These are phyloP conservation scores for Spodoptera exigua DNA, from an alignment of 2,888 invertebrate species.

Conservation along the genomic window DNA sequence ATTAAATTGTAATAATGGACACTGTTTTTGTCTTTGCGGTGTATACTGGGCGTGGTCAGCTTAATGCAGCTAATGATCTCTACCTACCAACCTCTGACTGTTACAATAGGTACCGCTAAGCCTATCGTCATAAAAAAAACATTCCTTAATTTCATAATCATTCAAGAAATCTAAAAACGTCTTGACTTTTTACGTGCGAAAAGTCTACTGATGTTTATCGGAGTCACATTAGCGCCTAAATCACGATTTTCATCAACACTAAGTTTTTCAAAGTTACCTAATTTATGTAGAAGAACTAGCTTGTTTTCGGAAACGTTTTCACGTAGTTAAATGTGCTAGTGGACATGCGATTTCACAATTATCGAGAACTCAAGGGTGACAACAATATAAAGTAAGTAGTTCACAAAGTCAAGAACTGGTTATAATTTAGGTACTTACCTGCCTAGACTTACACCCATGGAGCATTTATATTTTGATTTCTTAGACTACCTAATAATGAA, in stretches of 20 bases:
- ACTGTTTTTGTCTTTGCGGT: slow-evolving; percentile 79
- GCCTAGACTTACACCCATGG: too few relatives aligned
- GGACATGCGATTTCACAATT: slow-evolving; percentile 81
- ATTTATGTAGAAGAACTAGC: slow-evolving; percentile 76
- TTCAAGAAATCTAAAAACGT: slow-evolving; percentile 44
- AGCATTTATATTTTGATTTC: too few relatives aligned
- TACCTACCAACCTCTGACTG: slow-evolving; percentile 46
- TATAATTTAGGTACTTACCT: slow-evolving; percentile 16
- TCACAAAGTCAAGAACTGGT: slow-evolving; percentile 57
- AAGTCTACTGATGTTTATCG: slow-evolving; percentile 64
- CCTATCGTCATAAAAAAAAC: slow-evolving; percentile 19
- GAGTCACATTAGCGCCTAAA: slow-evolving; percentile 70
- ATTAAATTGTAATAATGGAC: slow-evolving; percentile 86
- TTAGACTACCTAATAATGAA: too few relatives aligned
- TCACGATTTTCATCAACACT: slow-evolving; percentile 64
- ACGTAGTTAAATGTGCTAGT: slow-evolving; percentile 74
- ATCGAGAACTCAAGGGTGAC: slow-evolving; percentile 64
- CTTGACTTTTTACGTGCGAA: slow-evolving; percentile 51
- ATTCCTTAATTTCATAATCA: slow-evolving; percentile 26
- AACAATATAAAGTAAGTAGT: slow-evolving; percentile 66
- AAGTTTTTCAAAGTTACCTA: slow-evolving; percentile 67
- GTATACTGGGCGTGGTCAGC: slow-evolving; percentile 68
- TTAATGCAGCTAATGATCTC: slow-evolving; percentile 66
- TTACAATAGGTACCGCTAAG: slow-evolving; percentile 26
- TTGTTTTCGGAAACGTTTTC: slow-evolving; percentile 85